Evolutionary conservation across 2,888 invertebrate species (phyloP), one percentile per base, ranked within the genome.

Genomic region (Archaeoteleia sp.): DNA sequence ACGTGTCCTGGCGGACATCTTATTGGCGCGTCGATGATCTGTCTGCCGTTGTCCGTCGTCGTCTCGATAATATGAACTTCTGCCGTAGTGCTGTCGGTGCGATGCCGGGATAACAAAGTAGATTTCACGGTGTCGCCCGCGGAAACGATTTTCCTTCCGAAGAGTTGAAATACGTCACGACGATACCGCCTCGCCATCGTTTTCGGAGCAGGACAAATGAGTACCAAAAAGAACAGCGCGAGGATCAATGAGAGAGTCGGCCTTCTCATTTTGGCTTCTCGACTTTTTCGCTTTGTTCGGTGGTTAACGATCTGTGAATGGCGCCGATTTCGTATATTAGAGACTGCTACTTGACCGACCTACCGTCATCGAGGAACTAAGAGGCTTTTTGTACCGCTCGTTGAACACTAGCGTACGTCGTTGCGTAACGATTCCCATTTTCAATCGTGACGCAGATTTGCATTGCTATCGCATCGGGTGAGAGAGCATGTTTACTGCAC

Each of bases 1-100:
- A 37, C 37, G 1, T 72, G 57, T 43, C 63, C 9, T n/a, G 72
- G 53, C 0, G 63, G 66, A 39, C 74, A 72, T 57, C 73, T 73
- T 13, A 57, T 10, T 14, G 71, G 53, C 1, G 12, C 65, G 0
- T 2, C 1, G 37, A 73, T 72, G 30, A 73, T 48, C 25, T 42
- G 1, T 13, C 63, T 61, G 17, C 0, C 17, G 3, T 17, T 0
- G 27, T 32, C 14, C 17, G 10, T 32, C 8, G 60, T 37, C 0
- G 51, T 45, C 42, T 49, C 29, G 15, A 17, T 30, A 5, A 30
- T 37, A 30, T 37, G 35, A 10, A 8, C 23, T 7, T 12, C 15
- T 23, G 30, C 5, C 30, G 51, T 29, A 14, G 46, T 40, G 37
- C 14, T 32, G 32, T 8, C 8, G 3, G 12, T 20, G 14, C n/a